Percentiles rank a stretch among this genome's conserved stretches.
Evolutionary conservation across 2,888 invertebrate genomes (phyloP).

Genomic region (Epinotia brunnichana): DNA sequence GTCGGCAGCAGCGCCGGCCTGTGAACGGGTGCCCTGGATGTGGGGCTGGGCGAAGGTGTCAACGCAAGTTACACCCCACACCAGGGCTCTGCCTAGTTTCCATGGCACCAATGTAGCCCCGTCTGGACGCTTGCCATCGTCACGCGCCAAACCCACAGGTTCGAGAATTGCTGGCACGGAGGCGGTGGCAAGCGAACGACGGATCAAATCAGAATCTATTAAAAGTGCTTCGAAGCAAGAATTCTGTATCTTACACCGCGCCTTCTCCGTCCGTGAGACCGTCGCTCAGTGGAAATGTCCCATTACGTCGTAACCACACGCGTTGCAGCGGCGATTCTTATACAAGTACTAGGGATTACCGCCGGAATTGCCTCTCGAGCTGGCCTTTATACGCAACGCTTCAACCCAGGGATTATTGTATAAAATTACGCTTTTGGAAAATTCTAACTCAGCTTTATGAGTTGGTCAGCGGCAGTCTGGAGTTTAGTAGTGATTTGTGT

Average conservation of each 20-base stretch:
- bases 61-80: too few relatives aligned
- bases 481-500: constrained; percentile 17
- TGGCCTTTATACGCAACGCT: constrained; percentile 56
- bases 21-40: too few relatives aligned
- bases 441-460: constrained; percentile 39
- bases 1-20: too few relatives aligned
- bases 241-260: constrained; percentile 47
- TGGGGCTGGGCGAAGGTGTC: too few relatives aligned
- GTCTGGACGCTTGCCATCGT: too few relatives aligned
- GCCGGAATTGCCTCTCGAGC: constrained; percentile 70
- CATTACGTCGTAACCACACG: constrained; percentile 79
- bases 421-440: constrained; percentile 44
- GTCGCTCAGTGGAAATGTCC: constrained; percentile 79
- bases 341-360: constrained; percentile 71
- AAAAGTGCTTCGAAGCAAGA: neutral
- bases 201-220: too few relatives aligned
- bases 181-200: too few relatives aligned
- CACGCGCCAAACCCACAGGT: too few relatives aligned
- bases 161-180: too few relatives aligned
- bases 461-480: constrained; percentile 19
- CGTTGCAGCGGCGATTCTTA: constrained; percentile 73
- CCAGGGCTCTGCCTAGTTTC: too few relatives aligned
- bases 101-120: too few relatives aligned
- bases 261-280: constrained; percentile 60
- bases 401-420: constrained; percentile 36